Percentiles rank a stretch among this genome's conserved stretches.
Conservation (phyloP, 1,140 invertebrate genomes). For the Harlomillsia oculata region DNA sequence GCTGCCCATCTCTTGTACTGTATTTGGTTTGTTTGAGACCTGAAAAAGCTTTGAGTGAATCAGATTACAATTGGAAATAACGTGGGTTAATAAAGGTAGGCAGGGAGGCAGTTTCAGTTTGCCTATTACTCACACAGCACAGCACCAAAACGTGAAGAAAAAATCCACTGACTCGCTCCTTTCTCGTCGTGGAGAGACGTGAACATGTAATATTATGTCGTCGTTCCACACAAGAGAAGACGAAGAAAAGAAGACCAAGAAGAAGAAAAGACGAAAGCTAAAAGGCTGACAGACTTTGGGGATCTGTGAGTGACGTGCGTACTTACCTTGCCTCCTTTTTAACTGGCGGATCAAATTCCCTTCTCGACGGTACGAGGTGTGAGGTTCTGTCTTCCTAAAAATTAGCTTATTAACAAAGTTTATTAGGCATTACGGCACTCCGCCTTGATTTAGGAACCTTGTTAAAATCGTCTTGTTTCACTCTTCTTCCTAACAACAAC, state of each 20-base stretch:
- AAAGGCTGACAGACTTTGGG: neutral
- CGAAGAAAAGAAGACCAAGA: neutral
- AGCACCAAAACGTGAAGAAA: too few relatives aligned
- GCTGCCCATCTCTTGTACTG: constrained; percentile 17
- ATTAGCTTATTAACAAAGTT: constrained; percentile 18
- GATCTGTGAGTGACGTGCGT: constrained; percentile 11
- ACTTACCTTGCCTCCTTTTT: constrained; percentile 10
- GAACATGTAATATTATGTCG: too few relatives aligned
- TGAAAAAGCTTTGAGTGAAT: constrained; percentile 9
- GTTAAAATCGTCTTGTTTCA: neutral
- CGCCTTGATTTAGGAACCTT: constrained; percentile 10
- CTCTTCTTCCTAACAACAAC: too few relatives aligned
- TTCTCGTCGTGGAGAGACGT: too few relatives aligned
- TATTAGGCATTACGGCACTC: constrained; percentile 11
- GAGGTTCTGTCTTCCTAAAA: constrained; percentile 19
- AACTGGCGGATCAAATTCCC: constrained; percentile 7
- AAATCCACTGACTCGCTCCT: too few relatives aligned
- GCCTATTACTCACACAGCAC: too few relatives aligned
- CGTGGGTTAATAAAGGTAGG: too few relatives aligned
- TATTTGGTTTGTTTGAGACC: constrained; percentile 2
- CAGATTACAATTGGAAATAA: constrained; percentile 20
- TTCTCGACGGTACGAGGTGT: constrained; percentile 18
- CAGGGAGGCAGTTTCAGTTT: too few relatives aligned
- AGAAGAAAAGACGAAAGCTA: neutral
- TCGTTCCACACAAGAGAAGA: too few relatives aligned